Evolutionary conservation across 2,797 vertebrate species (phyloP).

Genomic region (Cichlasoma orientale): DNA sequence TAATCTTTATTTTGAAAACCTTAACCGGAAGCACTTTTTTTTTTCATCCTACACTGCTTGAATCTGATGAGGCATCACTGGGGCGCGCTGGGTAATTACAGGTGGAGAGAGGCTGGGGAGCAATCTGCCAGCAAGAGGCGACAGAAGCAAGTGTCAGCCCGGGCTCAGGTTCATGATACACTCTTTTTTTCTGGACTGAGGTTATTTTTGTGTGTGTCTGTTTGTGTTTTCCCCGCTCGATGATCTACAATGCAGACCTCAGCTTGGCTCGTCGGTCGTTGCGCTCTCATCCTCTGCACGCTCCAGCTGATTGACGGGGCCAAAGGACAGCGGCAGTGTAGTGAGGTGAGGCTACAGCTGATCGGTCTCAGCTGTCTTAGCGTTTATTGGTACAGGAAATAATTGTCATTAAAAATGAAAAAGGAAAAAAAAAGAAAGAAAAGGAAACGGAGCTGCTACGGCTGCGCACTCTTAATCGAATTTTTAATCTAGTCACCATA

Average conservation of each 20-base stretch:
- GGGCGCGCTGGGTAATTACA: slow-evolving; percentile 68
- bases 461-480: background rate
- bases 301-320: slow-evolving; percentile 55
- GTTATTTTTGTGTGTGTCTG: background rate
- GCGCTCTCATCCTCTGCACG: slow-evolving; percentile 69
- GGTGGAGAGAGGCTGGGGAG: slow-evolving; percentile 59
- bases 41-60: background rate
- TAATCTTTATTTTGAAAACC: slow-evolving; percentile 39
- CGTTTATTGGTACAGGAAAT: background rate
- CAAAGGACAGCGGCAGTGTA: slow-evolving; percentile 71
- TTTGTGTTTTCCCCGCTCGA: background rate
- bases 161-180: background rate
- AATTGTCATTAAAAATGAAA: background rate
- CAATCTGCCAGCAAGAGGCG: slow-evolving; percentile 28
- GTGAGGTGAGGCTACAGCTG: slow-evolving; percentile 75
- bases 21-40: background rate
- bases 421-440: background rate
- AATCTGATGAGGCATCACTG: slow-evolving; percentile 4
- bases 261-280: slow-evolving; percentile 58
- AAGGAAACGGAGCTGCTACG: background rate
- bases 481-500: slow-evolving; percentile 13
- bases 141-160: slow-evolving; percentile 18
- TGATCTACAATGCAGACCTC: slow-evolving; percentile 64
- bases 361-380: background rate
- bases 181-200: background rate